These are phyloP conservation scores for Eretmochelys imbricata DNA, from an alignment of 2,113 vertebrate genomes.

Conservation along the genomic window DNA sequence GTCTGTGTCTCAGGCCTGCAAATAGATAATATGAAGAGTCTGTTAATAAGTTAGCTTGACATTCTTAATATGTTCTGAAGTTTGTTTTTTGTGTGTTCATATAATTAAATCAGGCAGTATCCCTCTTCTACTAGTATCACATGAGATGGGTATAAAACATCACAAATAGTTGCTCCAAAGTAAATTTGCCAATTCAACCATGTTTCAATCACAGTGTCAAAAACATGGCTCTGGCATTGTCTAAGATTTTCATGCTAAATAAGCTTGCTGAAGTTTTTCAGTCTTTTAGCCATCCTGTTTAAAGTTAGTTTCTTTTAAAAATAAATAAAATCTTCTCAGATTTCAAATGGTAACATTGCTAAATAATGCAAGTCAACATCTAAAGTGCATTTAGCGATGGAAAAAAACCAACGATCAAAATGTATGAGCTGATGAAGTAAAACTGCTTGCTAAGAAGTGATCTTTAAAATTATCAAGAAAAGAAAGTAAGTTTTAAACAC, in stretches of 20 bases:
- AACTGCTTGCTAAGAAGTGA: background rate
- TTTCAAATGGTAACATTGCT: background rate
- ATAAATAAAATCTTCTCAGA: background rate
- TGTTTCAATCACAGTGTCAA: background rate
- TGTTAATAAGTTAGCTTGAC: conserved; percentile 59
- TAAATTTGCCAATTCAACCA: background rate
- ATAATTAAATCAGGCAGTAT: conserved; percentile 62
- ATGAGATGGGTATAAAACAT: background rate
- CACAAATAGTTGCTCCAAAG: background rate
- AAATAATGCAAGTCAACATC: background rate
- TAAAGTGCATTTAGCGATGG: background rate
- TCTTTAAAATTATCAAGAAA: background rate
- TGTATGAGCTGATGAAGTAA: background rate
- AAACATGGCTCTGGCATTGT: conserved; percentile 6
- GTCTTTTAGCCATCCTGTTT: conserved; percentile 16
- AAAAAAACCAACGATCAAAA: background rate
- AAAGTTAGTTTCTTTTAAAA: background rate
- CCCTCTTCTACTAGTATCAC: conserved; percentile 54
- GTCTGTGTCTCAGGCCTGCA: conserved; percentile 58
- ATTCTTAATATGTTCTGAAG: conserved; percentile 60
- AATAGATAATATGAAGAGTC: conserved; percentile 22
- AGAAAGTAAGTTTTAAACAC: conserved; percentile 9
- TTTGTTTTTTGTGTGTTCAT: conserved; percentile 74
- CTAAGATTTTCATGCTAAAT: conserved; percentile 15
- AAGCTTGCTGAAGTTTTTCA: background rate